These are phyloP conservation scores for Heliothis peltigera DNA, from an alignment of 2,888 invertebrate genomes.

Conservation along the genomic window DNA sequence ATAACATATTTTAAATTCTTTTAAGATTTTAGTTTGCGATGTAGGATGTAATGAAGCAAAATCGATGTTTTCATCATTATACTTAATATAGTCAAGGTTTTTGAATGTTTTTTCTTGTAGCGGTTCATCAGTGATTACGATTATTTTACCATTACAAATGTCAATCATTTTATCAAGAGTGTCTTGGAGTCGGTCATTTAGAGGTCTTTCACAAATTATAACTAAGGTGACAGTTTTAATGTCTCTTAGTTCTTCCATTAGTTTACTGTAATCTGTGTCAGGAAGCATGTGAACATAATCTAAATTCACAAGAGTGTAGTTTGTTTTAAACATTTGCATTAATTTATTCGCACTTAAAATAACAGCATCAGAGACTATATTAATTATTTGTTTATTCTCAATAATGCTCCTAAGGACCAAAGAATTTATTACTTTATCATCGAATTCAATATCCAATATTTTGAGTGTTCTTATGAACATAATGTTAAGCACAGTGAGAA, in stretches of 20 bases:
- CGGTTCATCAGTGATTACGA: slow-evolving; percentile 59
- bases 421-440: slow-evolving; percentile 42
- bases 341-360: slow-evolving; percentile 66
- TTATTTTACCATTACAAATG: slow-evolving; percentile 53
- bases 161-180: slow-evolving; percentile 61
- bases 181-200: slow-evolving; percentile 49
- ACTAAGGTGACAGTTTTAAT: slow-evolving; percentile 59
- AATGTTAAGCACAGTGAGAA: slow-evolving; percentile 64
- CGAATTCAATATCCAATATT: slow-evolving; percentile 62
- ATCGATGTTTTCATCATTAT: slow-evolving; percentile 56
- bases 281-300: slow-evolving; percentile 66
- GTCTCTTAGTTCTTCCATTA: slow-evolving; percentile 62
- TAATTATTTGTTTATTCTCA: slow-evolving; percentile 45
- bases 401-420: slow-evolving; percentile 51
- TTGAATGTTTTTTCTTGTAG: slow-evolving; percentile 45
- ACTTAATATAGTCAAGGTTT: slow-evolving; percentile 28
- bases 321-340: slow-evolving; percentile 55
- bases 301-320: slow-evolving; percentile 65
- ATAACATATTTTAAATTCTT: slow-evolving; percentile 57
- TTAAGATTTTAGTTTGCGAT: slow-evolving; percentile 59
- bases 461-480: slow-evolving; percentile 66
- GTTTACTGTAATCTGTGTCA: slow-evolving; percentile 60
- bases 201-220: slow-evolving; percentile 61
- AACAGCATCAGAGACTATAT: slow-evolving; percentile 60
- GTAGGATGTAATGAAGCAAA: slow-evolving; percentile 55